phyloP scores from a whole-genome alignment of 2,113 vertebrate genomes.

The Brienomyrus longianalis region DNA sequence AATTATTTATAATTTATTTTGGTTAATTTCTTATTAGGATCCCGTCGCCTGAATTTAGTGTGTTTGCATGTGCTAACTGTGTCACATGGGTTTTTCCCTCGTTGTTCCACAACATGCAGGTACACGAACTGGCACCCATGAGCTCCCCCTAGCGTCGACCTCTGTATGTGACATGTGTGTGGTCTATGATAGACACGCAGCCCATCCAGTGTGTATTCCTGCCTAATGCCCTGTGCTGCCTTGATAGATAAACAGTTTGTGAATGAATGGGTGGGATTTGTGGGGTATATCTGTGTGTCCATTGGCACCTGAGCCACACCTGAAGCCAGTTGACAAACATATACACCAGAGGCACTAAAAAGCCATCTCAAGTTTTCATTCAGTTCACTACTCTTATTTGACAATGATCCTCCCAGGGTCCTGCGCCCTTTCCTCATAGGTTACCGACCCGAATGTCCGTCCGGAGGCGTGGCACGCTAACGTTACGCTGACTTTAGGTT shows the following conservation, averaged over 20 bases:
- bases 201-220: background rate
- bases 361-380: background rate
- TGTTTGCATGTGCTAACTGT: background rate
- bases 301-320: background rate
- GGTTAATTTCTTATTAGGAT: background rate
- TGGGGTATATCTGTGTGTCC: background rate
- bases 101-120: background rate
- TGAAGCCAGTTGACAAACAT: background rate
- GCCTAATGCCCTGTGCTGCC: background rate
- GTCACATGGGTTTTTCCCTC: background rate
- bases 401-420: background rate
- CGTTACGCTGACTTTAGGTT: background rate
- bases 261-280: background rate
- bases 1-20: background rate
- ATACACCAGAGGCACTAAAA: background rate
- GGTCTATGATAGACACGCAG: background rate
- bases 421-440: background rate
- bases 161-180: background rate
- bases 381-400: background rate
- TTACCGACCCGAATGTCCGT: too few species aligned
- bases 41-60: too few species aligned
- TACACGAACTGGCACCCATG: background rate
- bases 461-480: background rate
- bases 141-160: background rate
- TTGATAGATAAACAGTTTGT: background rate